Conservation (phyloP, 2,113 vertebrate species). For the Typhlomys cinereus region DNA sequence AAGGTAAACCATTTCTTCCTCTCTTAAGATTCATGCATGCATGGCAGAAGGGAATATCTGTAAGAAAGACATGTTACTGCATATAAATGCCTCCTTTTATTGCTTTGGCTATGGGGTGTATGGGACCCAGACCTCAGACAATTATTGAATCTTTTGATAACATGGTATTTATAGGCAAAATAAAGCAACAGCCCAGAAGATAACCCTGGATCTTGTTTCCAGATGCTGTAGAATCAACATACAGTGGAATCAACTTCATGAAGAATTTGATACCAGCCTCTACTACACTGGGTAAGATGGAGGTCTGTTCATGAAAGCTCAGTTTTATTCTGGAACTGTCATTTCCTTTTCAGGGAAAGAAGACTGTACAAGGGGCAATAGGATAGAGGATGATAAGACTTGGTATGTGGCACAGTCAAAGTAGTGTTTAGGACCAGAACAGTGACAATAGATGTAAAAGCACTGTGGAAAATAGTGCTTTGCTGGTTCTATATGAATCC, state of each 20-base stretch:
- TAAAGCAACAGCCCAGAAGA: slow-evolving; percentile 41
- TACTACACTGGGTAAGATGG: background rate
- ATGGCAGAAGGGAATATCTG: background rate
- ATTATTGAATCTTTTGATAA: background rate
- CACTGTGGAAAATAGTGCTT: background rate
- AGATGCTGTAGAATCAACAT: background rate
- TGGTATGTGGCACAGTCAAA: background rate
- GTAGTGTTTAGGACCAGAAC: background rate
- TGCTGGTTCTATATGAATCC: background rate
- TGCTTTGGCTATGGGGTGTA: background rate
- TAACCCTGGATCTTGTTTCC: background rate
- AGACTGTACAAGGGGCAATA: background rate
- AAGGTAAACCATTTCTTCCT: background rate
- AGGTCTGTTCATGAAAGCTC: background rate
- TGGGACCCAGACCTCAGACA: background rate
- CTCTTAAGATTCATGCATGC: background rate
- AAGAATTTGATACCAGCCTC: slow-evolving; percentile 51
- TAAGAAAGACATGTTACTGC: background rate
- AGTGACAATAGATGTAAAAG: background rate
- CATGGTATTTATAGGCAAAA: background rate
- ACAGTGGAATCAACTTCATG: background rate
- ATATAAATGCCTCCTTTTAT: background rate
- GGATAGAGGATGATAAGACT: background rate
- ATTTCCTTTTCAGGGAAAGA: background rate
- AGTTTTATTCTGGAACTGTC: background rate